Evolutionary conservation across 2,888 invertebrate species (phyloP).

Genomic region (Ennomos fuscantarius): DNA sequence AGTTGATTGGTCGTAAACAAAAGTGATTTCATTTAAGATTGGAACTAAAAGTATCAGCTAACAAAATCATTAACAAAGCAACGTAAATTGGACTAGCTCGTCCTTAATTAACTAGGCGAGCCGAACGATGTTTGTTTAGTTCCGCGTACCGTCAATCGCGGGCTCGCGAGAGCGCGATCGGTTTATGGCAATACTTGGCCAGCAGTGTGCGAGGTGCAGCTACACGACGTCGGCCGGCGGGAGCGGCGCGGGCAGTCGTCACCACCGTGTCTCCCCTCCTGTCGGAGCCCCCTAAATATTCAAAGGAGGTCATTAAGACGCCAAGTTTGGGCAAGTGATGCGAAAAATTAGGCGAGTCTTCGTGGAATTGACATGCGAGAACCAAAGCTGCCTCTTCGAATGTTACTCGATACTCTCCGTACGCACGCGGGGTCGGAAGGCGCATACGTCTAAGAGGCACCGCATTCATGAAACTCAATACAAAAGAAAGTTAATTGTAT

Average conservation of each 20-base stretch:
- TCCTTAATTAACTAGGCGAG: not conserved
- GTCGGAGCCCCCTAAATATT: slow-evolving; percentile 35
- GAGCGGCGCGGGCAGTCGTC: slow-evolving; percentile 16
- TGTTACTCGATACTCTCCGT: not conserved
- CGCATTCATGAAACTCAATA: too few species aligned
- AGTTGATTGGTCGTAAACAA: slow-evolving; percentile 9
- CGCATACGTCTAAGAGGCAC: too few species aligned
- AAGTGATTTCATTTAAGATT: slow-evolving; percentile 17
- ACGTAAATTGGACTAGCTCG: slow-evolving; percentile 10
- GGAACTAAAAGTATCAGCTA: slow-evolving; percentile 9
- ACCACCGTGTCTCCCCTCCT: slow-evolving; percentile 28
- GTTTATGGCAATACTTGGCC: too few species aligned
- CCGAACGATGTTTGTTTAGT: not conserved
- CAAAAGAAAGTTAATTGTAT: too few species aligned
- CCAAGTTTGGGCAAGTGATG: slow-evolving; percentile 25
- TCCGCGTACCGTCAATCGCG: not conserved
- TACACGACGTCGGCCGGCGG: not conserved
- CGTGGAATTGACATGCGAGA: slow-evolving; percentile 16
- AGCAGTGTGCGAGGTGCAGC: not conserved
- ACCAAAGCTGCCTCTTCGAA: slow-evolving; percentile 3
- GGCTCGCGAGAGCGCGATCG: not conserved
- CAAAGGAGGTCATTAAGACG: slow-evolving; percentile 39
- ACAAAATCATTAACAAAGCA: slow-evolving; percentile 12
- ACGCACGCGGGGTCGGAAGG: too few species aligned
- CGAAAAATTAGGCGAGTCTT: slow-evolving; percentile 29